Evolutionary conservation across 2,888 invertebrate species (phyloP).

Genomic region (Catocala sponsa): DNA sequence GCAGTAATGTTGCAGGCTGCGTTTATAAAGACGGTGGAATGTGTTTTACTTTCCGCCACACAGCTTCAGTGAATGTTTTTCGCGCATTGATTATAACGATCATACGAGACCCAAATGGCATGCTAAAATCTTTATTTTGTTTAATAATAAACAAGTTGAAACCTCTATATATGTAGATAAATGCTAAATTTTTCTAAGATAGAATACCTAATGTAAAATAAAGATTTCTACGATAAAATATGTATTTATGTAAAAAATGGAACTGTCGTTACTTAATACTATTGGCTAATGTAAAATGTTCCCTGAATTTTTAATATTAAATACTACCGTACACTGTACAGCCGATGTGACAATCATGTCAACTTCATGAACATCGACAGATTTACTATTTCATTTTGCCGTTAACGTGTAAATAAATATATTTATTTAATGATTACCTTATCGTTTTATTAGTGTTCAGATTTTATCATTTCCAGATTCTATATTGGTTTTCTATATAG

Average conservation of each 20-base stretch:
- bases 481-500: too few relatives aligned
- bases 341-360: conserved; percentile 60
- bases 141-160: conserved; percentile 48
- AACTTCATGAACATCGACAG: conserved; percentile 80
- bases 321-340: conserved; percentile 44
- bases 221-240: conserved; percentile 76
- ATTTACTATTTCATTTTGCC: conserved; percentile 77
- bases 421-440: conserved; percentile 84
- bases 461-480: too few relatives aligned
- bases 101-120: conserved; percentile 42
- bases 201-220: conserved; percentile 70
- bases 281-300: conserved; percentile 61
- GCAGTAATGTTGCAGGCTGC: conserved; percentile 17
- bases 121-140: conserved; percentile 47
- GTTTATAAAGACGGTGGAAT: conserved; percentile 48
- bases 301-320: conserved; percentile 58
- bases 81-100: conserved; percentile 55
- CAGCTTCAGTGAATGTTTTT: conserved; percentile 77
- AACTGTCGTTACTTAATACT: conserved; percentile 67
- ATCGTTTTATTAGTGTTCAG: conserved; percentile 64
- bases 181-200: conserved; percentile 64
- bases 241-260: conserved; percentile 81
- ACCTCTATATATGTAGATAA: conserved; percentile 50
- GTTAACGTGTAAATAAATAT: conserved; percentile 87
- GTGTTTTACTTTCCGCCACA: conserved; percentile 65